These are phyloP conservation scores for Puntigrus tetrazona DNA, from an alignment of 2,113 vertebrate genomes.

Conservation along the genomic window DNA sequence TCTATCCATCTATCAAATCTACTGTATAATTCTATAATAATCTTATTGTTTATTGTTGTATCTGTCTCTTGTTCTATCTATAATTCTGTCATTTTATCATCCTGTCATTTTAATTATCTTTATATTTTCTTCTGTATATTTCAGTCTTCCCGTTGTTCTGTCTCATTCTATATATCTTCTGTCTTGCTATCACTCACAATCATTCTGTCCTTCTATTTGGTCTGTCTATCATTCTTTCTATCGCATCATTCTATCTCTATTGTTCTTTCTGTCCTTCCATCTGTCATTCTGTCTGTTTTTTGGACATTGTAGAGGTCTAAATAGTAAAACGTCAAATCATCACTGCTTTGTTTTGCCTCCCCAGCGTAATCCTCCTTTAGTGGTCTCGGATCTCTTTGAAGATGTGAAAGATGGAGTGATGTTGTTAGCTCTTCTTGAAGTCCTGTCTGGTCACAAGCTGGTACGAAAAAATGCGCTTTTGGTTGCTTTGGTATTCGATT, in stretches of 20 bases:
- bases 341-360: conserved; percentile 2
- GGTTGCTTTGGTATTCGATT: background rate
- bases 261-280: background rate
- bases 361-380: conserved; percentile 87
- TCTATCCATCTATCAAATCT: no score
- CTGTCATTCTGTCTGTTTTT: background rate
- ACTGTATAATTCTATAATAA: no score
- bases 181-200: background rate
- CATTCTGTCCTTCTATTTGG: background rate
- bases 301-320: background rate
- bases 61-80: background rate
- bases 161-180: background rate
- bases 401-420: conserved; percentile 98
- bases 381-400: conserved; percentile 93
- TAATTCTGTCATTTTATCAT: no score
- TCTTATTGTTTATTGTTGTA: no score
- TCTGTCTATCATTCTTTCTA: background rate
- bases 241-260: background rate
- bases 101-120: background rate
- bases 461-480: conserved; percentile 72
- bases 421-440: conserved; percentile 90
- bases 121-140: no score
- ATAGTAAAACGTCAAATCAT: background rate
- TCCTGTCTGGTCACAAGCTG: conserved; percentile 93
- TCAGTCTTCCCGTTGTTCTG: no score